Base-by-base conservation (phyloP, 37 sponge, comb jelly and placozoan species). In the Eunapius fragilis region DNA sequence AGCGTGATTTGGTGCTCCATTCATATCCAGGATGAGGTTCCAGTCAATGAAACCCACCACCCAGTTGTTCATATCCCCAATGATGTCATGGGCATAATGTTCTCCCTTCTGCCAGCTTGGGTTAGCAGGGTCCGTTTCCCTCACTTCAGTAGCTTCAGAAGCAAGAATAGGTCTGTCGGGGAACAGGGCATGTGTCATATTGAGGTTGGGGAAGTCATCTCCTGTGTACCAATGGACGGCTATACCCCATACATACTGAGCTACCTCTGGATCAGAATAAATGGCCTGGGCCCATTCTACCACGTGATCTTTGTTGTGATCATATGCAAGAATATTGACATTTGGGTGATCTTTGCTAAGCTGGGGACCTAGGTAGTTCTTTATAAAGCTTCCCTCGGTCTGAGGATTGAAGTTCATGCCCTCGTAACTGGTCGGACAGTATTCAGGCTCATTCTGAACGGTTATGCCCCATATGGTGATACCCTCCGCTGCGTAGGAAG, bases 21-120 rank as follows among this genome's bases (percentile, higher is more conserved):
- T 37, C 58, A 82, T 78, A 67, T 95, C 94, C 49, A 95, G 81
- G 14, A 92, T 23, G 48, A 95, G 90, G 71, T 95, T 95, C 95
- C 95, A 95, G 77, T 95, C 95, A 28, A 92, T 90, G 38, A 86
- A 95, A 0, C 95, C 95, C 67, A 95, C 93, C 34, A 89, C 93
- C 93, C 93, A 95, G 78, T 95, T 92, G 85, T 95, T 95, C 77
- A 95, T 70, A 58, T 95, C 95, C 35, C 93, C 93, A 11, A 94
- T 90, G 47, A 94, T 94, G 73, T 92, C 93, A 49, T 91, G 92
- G 32, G 93, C 93, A 49, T 94, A 94, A 49, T 92, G 95, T 78
- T 92, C 95, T 31, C 95, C 95, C 28, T 92, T 84, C 24, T 24
- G 34, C 95, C 95, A 94, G 4, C 26, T 68, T 74, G 93, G 93